Base-by-base conservation (phyloP, 2,797 vertebrate species). In the Craterocephalus amniculus region DNA sequence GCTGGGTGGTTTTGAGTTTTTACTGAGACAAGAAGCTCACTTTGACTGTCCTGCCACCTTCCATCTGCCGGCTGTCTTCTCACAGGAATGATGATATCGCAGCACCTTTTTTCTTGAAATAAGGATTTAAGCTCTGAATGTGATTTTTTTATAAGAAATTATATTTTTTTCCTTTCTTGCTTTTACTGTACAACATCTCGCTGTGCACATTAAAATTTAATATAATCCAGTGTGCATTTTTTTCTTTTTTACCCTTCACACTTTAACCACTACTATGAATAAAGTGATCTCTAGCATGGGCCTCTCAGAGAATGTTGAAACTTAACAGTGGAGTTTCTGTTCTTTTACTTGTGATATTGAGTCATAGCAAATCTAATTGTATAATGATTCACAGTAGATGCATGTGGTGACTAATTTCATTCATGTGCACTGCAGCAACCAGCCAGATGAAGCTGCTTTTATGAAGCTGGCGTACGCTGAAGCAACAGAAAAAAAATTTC, bases 131-230 rank as follows among this genome's bases (percentile, higher is more conserved):
- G 73, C 83, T 89, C 81, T 66, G 87, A 91, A 91, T 84, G 84
- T 85, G 74, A 85, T 86, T 79, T 90, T 91, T 91, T 88, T 85
- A 26, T 48, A 88, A 87, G 66, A 90, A 76, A 74, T 36, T 0
- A 55, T 84, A 43, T 43, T 78, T 81, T 74, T 70, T 79, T 67
- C 78, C 80, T 89, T 88, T 63, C 63, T 87, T 90, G 91, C 91
- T 93, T 93, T 87, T 85, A 91, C 79, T 94, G 91, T 94, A 91
- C 74, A 83, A 88, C 88, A 89, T 90, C 90, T 94, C 84, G 91
- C 92, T 85, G 87, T 93, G 92, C 93, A 95, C 94, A 95, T 93
- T 94, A 95, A 95, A 92, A 86, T 83, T 80, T 86, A 85, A 90
- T 90, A 72, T 87, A 87, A 92, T 81, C 89, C 72, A 60, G 59